phyloP scores from a whole-genome alignment of 2,888 invertebrate genomes.

The Epinotia nisella region DNA sequence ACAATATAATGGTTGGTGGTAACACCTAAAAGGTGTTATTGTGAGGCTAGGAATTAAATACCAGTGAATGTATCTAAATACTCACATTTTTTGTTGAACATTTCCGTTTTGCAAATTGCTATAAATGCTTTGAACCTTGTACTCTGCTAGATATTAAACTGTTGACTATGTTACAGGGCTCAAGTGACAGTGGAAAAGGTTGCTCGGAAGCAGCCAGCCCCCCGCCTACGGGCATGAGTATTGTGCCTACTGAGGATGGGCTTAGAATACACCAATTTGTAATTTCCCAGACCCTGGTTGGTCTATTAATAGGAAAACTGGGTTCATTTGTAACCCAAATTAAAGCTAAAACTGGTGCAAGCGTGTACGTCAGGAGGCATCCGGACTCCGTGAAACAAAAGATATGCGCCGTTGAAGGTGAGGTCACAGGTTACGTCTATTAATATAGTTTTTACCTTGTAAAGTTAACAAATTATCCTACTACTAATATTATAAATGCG shows the following conservation, averaged over 20 bases:
- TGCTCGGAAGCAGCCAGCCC: slow-evolving; percentile 89
- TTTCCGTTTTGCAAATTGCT: slow-evolving; percentile 35
- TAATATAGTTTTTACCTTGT: neutral
- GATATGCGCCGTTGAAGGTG: slow-evolving; percentile 93
- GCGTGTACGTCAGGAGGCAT: slow-evolving; percentile 91
- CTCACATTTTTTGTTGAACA: slow-evolving; percentile 23
- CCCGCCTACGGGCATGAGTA: slow-evolving; percentile 85
- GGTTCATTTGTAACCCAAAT: slow-evolving; percentile 93
- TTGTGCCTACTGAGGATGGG: slow-evolving; percentile 75
- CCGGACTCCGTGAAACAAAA: slow-evolving; percentile 90
- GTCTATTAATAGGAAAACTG: slow-evolving; percentile 93
- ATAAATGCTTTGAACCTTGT: slow-evolving; percentile 11
- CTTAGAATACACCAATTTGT: slow-evolving; percentile 89
- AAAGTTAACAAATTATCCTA: neutral
- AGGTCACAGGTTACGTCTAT: slow-evolving; percentile 38
- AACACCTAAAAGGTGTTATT: slow-evolving; percentile 35
- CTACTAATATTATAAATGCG: no score
- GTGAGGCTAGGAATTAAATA: slow-evolving; percentile 29
- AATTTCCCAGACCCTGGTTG: slow-evolving; percentile 90
- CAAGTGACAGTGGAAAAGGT: slow-evolving; percentile 94
- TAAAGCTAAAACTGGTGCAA: slow-evolving; percentile 91
- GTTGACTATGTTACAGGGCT: slow-evolving; percentile 81
- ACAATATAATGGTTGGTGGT: slow-evolving; percentile 24
- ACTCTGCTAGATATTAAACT: slow-evolving; percentile 4
- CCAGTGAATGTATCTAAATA: slow-evolving; percentile 39